Evolutionary conservation across 1,140 invertebrate species (phyloP).

Genomic region (Drosophila neocordata): DNA sequence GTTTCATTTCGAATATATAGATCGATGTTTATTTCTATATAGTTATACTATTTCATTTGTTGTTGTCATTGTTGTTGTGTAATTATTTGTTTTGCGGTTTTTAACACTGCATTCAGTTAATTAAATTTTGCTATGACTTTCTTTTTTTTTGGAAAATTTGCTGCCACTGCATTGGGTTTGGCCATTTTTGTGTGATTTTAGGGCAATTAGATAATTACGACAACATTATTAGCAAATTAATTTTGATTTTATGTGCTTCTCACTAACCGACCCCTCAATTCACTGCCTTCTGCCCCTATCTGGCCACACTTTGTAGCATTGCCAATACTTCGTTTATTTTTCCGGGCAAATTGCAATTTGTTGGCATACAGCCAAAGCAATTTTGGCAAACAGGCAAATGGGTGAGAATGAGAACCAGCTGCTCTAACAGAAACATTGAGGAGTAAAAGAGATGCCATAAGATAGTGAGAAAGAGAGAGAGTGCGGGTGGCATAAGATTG

Average conservation of each 20-base stretch:
- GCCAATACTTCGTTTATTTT: constrained; percentile 4
- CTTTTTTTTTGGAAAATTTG: constrained; percentile 18
- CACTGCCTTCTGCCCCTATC: not conserved
- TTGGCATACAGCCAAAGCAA: constrained; percentile 46
- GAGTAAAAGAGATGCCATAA: not conserved
- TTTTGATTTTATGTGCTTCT: constrained; percentile 53
- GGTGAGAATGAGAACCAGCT: constrained; percentile 10
- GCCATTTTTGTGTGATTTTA: not conserved
- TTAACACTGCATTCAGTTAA: constrained; percentile 24
- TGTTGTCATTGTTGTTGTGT: not conserved
- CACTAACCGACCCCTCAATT: not conserved
- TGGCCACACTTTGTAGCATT: constrained; percentile 3
- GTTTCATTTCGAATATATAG: not conserved
- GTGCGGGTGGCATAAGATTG: not conserved
- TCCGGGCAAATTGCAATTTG: constrained; percentile 12
- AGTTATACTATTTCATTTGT: not conserved
- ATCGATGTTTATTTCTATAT: not conserved
- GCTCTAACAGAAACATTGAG: not conserved
- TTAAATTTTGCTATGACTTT: constrained; percentile 52
- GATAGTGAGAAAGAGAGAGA: not conserved
- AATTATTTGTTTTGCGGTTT: constrained; percentile 40
- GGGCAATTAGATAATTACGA: constrained; percentile 63
- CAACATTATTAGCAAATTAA: constrained; percentile 67
- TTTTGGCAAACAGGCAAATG: constrained; percentile 41
- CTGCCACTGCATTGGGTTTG: constrained; percentile 13